Conservation (phyloP, 2,888 invertebrate genomes). For the Ephialtes manifestator region DNA sequence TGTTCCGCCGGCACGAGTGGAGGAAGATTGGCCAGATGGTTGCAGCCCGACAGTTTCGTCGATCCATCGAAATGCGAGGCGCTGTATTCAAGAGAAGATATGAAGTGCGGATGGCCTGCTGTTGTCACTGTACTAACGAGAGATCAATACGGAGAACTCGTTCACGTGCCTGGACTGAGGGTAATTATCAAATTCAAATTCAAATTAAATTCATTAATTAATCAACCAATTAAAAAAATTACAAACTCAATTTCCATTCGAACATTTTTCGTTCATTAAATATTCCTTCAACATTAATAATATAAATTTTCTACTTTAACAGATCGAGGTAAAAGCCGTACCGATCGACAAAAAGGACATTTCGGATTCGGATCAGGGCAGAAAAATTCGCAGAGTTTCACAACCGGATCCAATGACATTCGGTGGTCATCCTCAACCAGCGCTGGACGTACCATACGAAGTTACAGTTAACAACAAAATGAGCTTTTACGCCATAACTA, state of each 20-base stretch:
- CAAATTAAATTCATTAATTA: no score
- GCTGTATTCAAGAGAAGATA: constrained; percentile 90
- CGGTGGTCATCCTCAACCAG: constrained; percentile 89
- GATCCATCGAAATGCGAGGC: constrained; percentile 96
- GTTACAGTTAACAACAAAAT: constrained; percentile 95
- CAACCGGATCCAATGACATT: constrained; percentile 88
- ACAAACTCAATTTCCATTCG: background rate
- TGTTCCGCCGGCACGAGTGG: constrained; percentile 95
- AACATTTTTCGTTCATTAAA: constrained; percentile 1
- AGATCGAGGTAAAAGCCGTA: constrained; percentile 92
- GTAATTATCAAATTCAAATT: constrained; percentile 86
- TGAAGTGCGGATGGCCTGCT: constrained; percentile 94
- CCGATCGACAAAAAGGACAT: constrained; percentile 90
- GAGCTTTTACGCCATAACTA: constrained; percentile 97
- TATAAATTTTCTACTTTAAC: constrained; percentile 40
- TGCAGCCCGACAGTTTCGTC: constrained; percentile 96
- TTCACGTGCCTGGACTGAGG: constrained; percentile 94
- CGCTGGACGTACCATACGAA: constrained; percentile 92
- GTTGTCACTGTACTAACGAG: constrained; percentile 93
- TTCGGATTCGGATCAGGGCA: constrained; percentile 88
- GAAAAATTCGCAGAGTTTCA: constrained; percentile 88
- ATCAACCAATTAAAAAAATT: no score
- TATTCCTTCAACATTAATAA: constrained; percentile 6
- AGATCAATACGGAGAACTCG: constrained; percentile 97
- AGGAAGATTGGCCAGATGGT: constrained; percentile 97